Evolutionary conservation across 2,888 invertebrate species (phyloP), one percentile per base, ranked within the genome.

Genomic region (Macropis europaea): DNA sequence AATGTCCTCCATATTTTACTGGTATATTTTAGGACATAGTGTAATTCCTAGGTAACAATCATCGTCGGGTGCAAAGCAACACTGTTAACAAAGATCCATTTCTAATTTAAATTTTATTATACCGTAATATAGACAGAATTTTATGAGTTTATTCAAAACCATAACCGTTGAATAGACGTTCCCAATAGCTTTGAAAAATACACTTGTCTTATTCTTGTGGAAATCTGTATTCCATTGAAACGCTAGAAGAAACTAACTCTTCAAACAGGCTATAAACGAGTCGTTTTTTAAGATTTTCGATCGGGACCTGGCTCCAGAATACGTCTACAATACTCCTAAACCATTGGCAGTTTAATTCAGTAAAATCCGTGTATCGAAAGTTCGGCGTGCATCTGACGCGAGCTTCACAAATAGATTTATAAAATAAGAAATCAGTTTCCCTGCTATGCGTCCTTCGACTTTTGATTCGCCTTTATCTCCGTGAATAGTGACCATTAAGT

Each of bases 401-500:
- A 59, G 54, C 52, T 15, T 53, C 56, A 64, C 50, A 32, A 52
- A 11, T 36, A 26, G 45, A 30, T 43, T 52, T 74, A 63, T 6
- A 48, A 63, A 61, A 62, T 63, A 40, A 56, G 63, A 45, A 75
- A 63, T 61, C 45, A 24, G 53, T 69, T 56, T 62, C 70, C 60
- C 63, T 54, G 69, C 52, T 67, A 50, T 34, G 36, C 69, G 73
- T 77, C 73, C 72, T 47, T 59, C 59, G 70, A 71, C 70, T 67
- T 73, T 76, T 67, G 45, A 73, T 73, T 68, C 45, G 40, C 47
- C 28, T 32, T 71, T 40, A 17, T 22, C 36, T 32, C 36, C 36
- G 42, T 45, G 62, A 76, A 67, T 53, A 45, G 32, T 60, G 66
- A 45, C 43, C 43, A 60, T 77, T 77, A 77, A 78, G 61, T 75